These are phyloP conservation scores for Holcopasites calliopsidis DNA, from an alignment of 1,140 invertebrate species.

Conservation along the genomic window DNA sequence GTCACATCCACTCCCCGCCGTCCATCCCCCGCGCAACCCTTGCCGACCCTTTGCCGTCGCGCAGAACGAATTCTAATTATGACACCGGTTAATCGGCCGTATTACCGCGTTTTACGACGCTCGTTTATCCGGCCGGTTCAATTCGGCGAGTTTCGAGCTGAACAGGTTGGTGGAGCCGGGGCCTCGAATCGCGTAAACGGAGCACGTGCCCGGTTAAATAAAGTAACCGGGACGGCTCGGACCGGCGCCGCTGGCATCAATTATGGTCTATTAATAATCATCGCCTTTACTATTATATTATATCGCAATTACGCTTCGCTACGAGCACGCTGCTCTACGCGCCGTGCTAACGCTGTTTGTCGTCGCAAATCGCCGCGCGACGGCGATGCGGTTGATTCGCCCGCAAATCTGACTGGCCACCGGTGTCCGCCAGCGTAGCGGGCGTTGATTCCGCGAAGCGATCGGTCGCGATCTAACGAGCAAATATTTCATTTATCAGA, in stretches of 20 bases:
- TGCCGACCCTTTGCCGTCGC: not conserved
- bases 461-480: conserved; percentile 17
- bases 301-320: conserved; percentile 5
- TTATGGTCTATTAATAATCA: not conserved
- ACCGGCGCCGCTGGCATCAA: not conserved
- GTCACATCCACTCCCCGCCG: too few species aligned
- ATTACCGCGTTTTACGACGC: conserved; percentile 23
- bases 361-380: not conserved
- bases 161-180: too few species aligned
- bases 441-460: not conserved
- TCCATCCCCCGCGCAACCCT: not conserved
- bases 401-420: not conserved
- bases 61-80: conserved; percentile 28
- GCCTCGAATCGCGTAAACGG: not conserved
- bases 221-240: not conserved
- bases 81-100: conserved; percentile 17
- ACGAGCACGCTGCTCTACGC: not conserved
- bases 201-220: not conserved
- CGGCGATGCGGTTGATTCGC: conserved; percentile 1
- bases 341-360: conserved; percentile 6
- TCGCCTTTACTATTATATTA: not conserved
- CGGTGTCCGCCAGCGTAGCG: not conserved
- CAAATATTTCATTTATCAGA: conserved; percentile 28
- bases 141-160: conserved; percentile 16
- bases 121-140: conserved; percentile 20